Percentiles rank a stretch among this genome's conserved stretches.
Evolutionary conservation across 1,140 invertebrate species (phyloP).

Genomic region (Drosophila serrata): DNA sequence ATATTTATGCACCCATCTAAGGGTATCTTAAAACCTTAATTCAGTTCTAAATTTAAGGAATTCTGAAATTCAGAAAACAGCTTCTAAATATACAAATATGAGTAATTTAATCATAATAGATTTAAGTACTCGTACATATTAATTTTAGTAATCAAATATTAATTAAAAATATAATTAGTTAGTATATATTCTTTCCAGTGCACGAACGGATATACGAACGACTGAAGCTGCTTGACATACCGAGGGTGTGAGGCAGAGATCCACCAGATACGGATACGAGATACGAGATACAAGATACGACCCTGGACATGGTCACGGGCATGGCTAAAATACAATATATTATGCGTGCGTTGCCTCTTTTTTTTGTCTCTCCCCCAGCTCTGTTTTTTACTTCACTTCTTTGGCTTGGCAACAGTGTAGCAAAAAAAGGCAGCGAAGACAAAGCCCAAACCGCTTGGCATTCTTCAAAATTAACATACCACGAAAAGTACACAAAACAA

Average conservation of each 20-base stretch:
- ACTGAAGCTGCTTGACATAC: constrained; percentile 66
- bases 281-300: constrained; percentile 65
- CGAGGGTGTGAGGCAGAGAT: constrained; percentile 25
- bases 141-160: too few relatives aligned
- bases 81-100: too few relatives aligned
- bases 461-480: constrained; percentile 75
- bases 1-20: too few relatives aligned
- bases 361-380: neutral
- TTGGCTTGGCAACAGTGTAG: constrained; percentile 48
- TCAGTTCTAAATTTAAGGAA: too few relatives aligned
- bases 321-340: constrained; percentile 66
- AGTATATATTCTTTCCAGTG: neutral
- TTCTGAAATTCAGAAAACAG: too few relatives aligned
- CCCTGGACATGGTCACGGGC: constrained; percentile 77
- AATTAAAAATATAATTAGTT: neutral
- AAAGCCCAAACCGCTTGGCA: constrained; percentile 33
- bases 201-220: constrained; percentile 62
- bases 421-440: constrained; percentile 2
- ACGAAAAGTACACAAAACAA: constrained; percentile 55
- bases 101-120: too few relatives aligned
- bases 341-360: constrained; percentile 51
- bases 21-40: too few relatives aligned
- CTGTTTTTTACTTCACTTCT: constrained; percentile 20
- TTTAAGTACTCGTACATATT: too few relatives aligned
- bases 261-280: constrained; percentile 65